Evolutionary conservation across 2,888 invertebrate species (phyloP).

Genomic region (Agrotis exclamationis): DNA sequence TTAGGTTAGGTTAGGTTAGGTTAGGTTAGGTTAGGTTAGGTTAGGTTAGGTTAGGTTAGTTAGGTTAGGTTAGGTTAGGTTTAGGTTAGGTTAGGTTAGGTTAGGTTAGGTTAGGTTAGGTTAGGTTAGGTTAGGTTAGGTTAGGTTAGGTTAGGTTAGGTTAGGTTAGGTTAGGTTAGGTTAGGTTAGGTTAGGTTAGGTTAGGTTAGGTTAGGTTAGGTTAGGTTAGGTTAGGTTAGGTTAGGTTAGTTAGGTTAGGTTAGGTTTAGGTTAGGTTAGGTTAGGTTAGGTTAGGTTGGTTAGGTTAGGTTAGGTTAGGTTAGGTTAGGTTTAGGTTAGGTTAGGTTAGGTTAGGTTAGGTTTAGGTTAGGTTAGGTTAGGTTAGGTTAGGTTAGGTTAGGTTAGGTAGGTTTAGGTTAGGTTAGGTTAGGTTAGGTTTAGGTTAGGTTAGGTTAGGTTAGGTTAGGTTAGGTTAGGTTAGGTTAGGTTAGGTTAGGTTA

Average conservation of each 20-base stretch:
- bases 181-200: constrained; percentile 61
- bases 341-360: constrained; percentile 50
- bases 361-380: constrained; percentile 35
- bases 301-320: constrained; percentile 56
- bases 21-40: constrained; percentile 60
- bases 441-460: too few relatives aligned
- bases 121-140: constrained; percentile 67
- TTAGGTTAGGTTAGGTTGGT: constrained; percentile 53
- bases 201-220: constrained; percentile 61
- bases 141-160: constrained; percentile 67
- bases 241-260: constrained; percentile 62
- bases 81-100: constrained; percentile 67
- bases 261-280: constrained; percentile 57
- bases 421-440: too few relatives aligned
- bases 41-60: constrained; percentile 57
- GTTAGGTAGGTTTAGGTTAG: background rate
- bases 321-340: constrained; percentile 44
- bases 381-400: too few relatives aligned
- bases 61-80: constrained; percentile 65
- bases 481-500: constrained; percentile 29
- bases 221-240: constrained; percentile 37
- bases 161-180: constrained; percentile 63
- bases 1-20: constrained; percentile 60
- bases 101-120: constrained; percentile 67
- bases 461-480: too few relatives aligned